Percentiles rank a stretch among this genome's conserved stretches.
phyloP scores from a whole-genome alignment of 2,797 vertebrate genomes.

The Epinephelus awoara region DNA sequence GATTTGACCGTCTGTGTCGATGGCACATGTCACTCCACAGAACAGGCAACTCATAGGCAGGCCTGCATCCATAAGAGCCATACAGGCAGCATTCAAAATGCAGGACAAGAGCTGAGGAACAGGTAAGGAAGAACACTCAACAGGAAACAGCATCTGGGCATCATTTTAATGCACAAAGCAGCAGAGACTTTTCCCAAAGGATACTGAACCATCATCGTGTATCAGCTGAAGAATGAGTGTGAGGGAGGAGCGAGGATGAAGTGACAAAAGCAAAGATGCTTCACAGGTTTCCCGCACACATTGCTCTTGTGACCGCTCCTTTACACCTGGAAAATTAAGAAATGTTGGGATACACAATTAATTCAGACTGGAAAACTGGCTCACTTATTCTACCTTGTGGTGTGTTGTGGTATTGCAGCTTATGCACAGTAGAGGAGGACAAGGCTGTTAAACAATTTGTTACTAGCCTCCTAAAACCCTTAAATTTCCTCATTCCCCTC shows the following conservation, averaged over 20 bases:
- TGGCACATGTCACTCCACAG: slow-evolving; percentile 92
- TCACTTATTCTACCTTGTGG: slow-evolving; percentile 61
- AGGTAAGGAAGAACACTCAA: slow-evolving; percentile 65
- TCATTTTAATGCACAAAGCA: background rate
- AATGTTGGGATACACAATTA: background rate
- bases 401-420: slow-evolving; percentile 8
- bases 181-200: slow-evolving; percentile 74
- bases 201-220: slow-evolving; percentile 93
- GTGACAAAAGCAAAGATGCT: slow-evolving; percentile 85
- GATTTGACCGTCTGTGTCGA: slow-evolving; percentile 84
- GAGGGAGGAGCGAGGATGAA: slow-evolving; percentile 94
- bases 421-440: background rate
- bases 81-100: slow-evolving; percentile 91
- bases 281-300: slow-evolving; percentile 91
- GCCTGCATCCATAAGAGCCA: slow-evolving; percentile 93
- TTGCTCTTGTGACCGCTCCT: slow-evolving; percentile 90
- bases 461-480: background rate
- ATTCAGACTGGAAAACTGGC: background rate
- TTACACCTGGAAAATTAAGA: slow-evolving; percentile 81
- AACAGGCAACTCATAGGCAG: slow-evolving; percentile 91
- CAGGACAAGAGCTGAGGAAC: slow-evolving; percentile 89
- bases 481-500: background rate
- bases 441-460: background rate
- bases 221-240: slow-evolving; percentile 90
- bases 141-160: background rate